These are phyloP conservation scores for Florisuga fusca DNA, from an alignment of 2,797 vertebrate species.

Conservation along the genomic window DNA sequence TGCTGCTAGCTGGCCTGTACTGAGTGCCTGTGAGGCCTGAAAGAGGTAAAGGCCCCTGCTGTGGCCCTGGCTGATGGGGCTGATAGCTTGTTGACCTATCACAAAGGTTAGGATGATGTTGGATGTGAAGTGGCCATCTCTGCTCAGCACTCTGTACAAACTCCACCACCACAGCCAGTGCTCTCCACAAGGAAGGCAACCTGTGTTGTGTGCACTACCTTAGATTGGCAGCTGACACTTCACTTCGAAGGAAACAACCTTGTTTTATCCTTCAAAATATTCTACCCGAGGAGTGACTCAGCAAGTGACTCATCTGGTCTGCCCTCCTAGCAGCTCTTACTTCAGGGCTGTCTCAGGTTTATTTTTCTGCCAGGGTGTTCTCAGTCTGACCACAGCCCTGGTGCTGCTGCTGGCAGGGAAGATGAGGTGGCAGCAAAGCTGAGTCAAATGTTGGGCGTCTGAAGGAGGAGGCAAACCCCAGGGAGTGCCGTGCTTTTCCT, in stretches of 20 bases:
- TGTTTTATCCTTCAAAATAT: background rate
- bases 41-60: background rate
- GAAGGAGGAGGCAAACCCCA: background rate
- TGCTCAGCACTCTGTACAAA: background rate
- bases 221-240: background rate
- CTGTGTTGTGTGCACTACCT: background rate
- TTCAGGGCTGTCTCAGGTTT: background rate
- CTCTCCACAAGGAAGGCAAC: background rate
- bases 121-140: background rate
- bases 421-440: conserved; percentile 1
- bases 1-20: background rate
- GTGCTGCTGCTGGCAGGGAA: background rate
- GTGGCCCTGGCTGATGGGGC: background rate
- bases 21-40: background rate
- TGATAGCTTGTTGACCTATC: background rate
- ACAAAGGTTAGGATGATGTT: background rate
- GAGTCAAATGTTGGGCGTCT: conserved; percentile 15
- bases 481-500: background rate
- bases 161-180: fast-evolving
- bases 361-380: background rate
- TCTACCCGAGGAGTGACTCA: background rate
- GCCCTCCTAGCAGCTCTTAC: background rate
- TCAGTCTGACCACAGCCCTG: background rate
- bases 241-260: background rate
- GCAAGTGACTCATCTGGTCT: conserved; percentile 8